A percentile compares a stretch with the other conserved stretches of the same genome.
phyloP scores from a whole-genome alignment of 2,113 vertebrate species.

The Sebastes fasciatus region DNA sequence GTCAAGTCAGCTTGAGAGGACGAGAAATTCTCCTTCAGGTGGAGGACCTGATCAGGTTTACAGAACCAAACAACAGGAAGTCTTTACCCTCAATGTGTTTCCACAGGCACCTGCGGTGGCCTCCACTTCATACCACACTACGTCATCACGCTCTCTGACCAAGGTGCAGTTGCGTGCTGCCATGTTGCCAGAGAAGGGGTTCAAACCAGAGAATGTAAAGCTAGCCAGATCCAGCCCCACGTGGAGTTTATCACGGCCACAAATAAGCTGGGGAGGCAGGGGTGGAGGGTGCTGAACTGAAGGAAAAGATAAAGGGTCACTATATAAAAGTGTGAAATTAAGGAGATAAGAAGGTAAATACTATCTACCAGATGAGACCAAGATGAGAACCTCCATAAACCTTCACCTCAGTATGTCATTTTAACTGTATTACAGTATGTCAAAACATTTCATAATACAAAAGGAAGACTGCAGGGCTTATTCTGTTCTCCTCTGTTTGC shows the following conservation, averaged over 20 bases:
- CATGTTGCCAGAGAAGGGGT: conserved; percentile 68
- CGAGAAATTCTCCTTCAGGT: background rate
- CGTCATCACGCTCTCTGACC: background rate
- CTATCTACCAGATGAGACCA: background rate
- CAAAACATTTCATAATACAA: background rate
- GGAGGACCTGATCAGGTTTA: background rate
- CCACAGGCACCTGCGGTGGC: conserved; percentile 61
- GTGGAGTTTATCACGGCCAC: conserved; percentile 52
- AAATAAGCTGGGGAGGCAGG: conserved; percentile 49
- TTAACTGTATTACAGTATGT: background rate
- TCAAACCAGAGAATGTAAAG: conserved; percentile 36
- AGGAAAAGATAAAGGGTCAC: background rate
- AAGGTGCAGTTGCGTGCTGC: conserved; percentile 56
- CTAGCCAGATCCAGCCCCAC: conserved; percentile 45
- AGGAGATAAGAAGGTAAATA: background rate
- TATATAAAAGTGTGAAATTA: background rate
- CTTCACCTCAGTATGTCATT: background rate
- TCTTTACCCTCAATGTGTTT: conserved; percentile 70
- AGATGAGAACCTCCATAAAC: background rate
- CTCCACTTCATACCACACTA: conserved; percentile 71
- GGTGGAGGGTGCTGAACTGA: background rate
- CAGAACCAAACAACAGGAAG: background rate
- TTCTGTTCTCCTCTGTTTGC: background rate
- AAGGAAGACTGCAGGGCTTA: background rate
- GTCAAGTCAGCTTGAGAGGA: background rate